A percentile compares a stretch with the other conserved stretches of the same genome.
phyloP scores from a whole-genome alignment of 2,888 invertebrate genomes.

The Leucoma salicis region DNA sequence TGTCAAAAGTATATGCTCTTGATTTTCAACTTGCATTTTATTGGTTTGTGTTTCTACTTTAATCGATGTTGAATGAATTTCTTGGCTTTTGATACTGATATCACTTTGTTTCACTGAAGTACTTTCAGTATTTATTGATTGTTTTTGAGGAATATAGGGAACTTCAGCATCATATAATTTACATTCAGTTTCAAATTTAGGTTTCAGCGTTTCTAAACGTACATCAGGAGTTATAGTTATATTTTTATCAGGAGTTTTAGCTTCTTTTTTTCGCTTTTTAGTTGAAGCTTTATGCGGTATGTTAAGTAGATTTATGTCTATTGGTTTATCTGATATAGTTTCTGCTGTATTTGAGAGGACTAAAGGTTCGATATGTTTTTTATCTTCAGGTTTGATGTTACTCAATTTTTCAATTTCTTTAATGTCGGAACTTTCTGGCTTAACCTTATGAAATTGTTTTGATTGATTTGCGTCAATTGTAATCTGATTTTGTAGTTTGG shows the following conservation, averaged over 20 bases:
- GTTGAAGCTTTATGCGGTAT: constrained; percentile 29
- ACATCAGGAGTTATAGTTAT: constrained; percentile 23
- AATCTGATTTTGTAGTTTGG: constrained; percentile 4
- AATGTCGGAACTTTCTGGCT: constrained; percentile 1
- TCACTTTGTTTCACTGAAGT: no score
- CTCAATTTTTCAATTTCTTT: not conserved
- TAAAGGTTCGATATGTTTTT: not conserved
- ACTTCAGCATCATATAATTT: not conserved
- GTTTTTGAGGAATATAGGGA: no score
- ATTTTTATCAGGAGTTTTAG: constrained; percentile 32
- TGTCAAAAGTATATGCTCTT: constrained; percentile 21
- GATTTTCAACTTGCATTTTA: constrained; percentile 7
- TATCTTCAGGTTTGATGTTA: not conserved
- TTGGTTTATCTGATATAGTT: constrained; percentile 9
- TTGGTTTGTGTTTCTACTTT: no score
- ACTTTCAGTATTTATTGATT: no score
- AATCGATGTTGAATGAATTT: no score
- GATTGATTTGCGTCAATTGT: not conserved
- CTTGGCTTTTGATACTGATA: no score
- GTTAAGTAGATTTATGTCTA: constrained; percentile 16
- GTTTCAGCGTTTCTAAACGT: constrained; percentile 12
- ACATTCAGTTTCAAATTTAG: constrained; percentile 13
- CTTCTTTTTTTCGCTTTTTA: constrained; percentile 42
- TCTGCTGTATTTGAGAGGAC: constrained; percentile 5
- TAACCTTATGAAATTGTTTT: constrained; percentile 1